Percentiles rank a stretch among this genome's conserved stretches.
phyloP scores from a whole-genome alignment of 1,140 invertebrate genomes.

The Brachionus sp. region DNA sequence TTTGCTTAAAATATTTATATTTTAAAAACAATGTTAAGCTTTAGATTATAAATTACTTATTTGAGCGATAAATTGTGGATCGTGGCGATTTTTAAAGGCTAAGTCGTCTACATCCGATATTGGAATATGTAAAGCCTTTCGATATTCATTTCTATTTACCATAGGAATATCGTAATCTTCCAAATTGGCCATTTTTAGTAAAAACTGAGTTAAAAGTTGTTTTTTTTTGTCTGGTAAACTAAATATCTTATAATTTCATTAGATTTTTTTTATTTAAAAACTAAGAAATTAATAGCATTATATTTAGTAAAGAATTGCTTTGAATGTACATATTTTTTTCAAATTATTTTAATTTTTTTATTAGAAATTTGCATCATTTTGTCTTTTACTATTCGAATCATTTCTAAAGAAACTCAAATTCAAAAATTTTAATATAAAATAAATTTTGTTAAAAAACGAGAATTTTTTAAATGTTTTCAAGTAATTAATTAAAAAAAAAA shows the following conservation, averaged over 20 bases:
- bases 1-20: neutral
- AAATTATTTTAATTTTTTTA: neutral
- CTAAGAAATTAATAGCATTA: neutral
- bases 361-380: neutral
- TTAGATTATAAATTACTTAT: neutral
- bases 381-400: neutral
- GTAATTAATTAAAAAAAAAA: neutral
- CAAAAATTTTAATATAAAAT: neutral
- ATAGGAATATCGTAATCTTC: neutral
- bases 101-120: constrained; percentile 35
- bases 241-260: neutral
- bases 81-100: constrained; percentile 26
- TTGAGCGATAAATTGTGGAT: constrained; percentile 21
- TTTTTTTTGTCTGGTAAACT: neutral
- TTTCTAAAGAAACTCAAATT: too few relatives aligned
- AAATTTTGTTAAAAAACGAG: neutral
- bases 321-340: neutral
- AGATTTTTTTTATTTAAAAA: neutral
- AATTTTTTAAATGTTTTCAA: too few relatives aligned
- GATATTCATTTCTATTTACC: neutral
- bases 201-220: neutral
- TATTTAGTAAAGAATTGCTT: neutral
- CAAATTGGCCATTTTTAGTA: neutral
- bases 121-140: neutral
- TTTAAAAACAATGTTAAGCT: neutral